Base-by-base conservation (phyloP, 2,113 vertebrate species). In the Talpa occidentalis region DNA sequence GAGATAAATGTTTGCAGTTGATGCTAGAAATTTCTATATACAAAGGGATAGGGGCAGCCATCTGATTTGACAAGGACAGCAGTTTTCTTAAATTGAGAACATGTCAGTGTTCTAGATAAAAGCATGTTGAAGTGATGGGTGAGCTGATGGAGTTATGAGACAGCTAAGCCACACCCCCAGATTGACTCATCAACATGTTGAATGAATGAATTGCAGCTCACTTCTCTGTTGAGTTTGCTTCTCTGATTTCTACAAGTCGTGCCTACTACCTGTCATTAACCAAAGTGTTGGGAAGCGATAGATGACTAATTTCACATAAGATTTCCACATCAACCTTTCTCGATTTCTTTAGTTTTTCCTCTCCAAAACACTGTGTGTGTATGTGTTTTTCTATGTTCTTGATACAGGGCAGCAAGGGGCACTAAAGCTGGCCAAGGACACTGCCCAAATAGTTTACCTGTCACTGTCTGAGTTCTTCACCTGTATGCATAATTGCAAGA, bases 371-470 rank as follows among this genome's bases (percentile, higher is more conserved):
- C 35, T 47, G 28, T 42, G 47, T 47, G 10, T 16, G 35, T 64
- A 14, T 35, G 17, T 88, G 44, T n/a, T 78, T 82, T 82, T 89
- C 83, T 72, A 28, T 52, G 91, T 94, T 78, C 44, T 44, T 44
- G 44, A 44, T 44, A 44, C 44, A 44, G 44, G 10, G 44, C 44
- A 44, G 44, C 44, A 44, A 10, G 44, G 44, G 44, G 44, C 44
- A 44, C 44, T 44, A 44, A 44, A 44, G 10, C 44, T 44, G 44
- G 44, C 44, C 44, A 5, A 44, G 44, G 44, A 44, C 44, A 44
- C 44, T 6, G 44, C n/a, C 44, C 44, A 44, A 10, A 44, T 44
- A 44, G 44, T 5, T 44, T 5, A 44, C 44, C 44, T 6, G 5
- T 44, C 44, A 44, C 44, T 44, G 44, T 44, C 44, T 44, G 44